These are phyloP conservation scores for Arizona elegans DNA, from an alignment of 2,113 vertebrate species.

Conservation along the genomic window DNA sequence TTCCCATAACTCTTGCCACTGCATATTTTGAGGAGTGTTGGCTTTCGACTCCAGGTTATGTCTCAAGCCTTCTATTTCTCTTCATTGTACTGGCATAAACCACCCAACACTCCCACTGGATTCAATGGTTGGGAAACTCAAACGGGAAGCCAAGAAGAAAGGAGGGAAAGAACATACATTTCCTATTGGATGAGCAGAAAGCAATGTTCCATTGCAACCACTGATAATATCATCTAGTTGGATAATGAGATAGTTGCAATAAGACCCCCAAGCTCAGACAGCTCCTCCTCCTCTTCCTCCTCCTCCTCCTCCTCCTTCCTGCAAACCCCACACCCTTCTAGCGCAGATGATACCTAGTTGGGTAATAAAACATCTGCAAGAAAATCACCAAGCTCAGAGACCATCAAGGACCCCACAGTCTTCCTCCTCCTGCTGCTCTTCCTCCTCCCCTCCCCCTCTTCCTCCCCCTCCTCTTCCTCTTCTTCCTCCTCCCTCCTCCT, in stretches of 20 bases:
- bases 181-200: neutral
- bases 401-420: too few species aligned
- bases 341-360: too few species aligned
- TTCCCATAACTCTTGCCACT: neutral
- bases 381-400: too few species aligned
- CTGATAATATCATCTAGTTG: neutral
- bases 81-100: neutral
- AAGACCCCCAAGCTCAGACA: too few species aligned
- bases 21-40: neutral
- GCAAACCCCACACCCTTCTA: too few species aligned
- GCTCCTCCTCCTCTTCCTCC: rapidly evolving
- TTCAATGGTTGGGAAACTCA: neutral
- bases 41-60: neutral
- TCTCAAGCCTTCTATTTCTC: neutral
- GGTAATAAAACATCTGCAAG: too few species aligned
- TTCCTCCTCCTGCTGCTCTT: too few species aligned
- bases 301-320: too few species aligned
- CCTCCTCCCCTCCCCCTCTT: too few species aligned
- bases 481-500: too few species aligned
- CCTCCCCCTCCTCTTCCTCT: too few species aligned
- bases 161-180: neutral
- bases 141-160: neutral
- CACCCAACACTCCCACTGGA: neutral
- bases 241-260: neutral
- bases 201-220: neutral